Evolutionary conservation across 2,888 invertebrate genomes (phyloP).

Genomic region (Corythucha ciliata): DNA sequence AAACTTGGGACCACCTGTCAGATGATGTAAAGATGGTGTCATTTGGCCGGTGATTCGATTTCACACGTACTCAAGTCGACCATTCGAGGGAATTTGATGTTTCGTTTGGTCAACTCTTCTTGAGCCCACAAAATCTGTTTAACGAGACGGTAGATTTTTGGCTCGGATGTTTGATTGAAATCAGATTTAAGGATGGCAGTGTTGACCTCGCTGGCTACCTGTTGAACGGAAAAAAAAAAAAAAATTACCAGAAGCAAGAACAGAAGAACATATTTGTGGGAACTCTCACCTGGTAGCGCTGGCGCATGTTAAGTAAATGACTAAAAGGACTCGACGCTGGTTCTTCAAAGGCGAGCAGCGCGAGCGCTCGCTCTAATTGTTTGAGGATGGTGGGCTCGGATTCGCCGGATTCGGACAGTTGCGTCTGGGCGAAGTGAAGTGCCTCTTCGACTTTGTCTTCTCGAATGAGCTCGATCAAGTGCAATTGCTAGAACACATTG

Average conservation of each 20-base stretch:
- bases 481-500: constrained; percentile 77
- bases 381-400: constrained; percentile 57
- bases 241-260: no score
- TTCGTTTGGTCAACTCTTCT: constrained; percentile 86
- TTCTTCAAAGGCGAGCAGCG: constrained; percentile 91
- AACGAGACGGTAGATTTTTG: constrained; percentile 80
- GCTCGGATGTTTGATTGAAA: constrained; percentile 80
- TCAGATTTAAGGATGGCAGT: constrained; percentile 94
- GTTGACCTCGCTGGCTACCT: constrained; percentile 95
- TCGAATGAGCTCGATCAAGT: constrained; percentile 78
- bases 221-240: no score
- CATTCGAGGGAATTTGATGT: constrained; percentile 93
- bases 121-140: constrained; percentile 94
- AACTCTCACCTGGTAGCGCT: constrained; percentile 71
- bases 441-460: constrained; percentile 79
- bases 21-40: constrained; percentile 25
- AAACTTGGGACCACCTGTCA: no score
- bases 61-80: constrained; percentile 78
- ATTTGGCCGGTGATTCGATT: constrained; percentile 43
- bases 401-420: constrained; percentile 81
- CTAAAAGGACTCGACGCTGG: constrained; percentile 91
- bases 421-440: constrained; percentile 78
- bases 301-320: constrained; percentile 83
- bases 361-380: constrained; percentile 87
- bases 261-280: not conserved